Percentiles rank a stretch among this genome's conserved stretches.
phyloP scores from a whole-genome alignment of 2,888 invertebrate species.

The Argyresthia albistria region DNA sequence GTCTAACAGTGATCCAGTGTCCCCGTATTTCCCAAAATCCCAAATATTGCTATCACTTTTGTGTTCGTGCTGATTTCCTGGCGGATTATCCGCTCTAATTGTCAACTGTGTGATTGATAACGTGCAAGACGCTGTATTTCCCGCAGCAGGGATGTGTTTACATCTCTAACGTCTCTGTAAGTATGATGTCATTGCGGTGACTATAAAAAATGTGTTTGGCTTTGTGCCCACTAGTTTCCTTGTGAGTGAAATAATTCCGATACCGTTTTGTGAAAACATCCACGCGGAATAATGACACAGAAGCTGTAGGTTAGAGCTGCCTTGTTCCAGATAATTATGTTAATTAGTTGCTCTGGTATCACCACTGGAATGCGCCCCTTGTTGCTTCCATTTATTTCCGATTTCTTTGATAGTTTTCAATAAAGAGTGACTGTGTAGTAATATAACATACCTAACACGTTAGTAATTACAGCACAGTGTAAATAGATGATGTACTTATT shows the following conservation, averaged over 20 bases:
- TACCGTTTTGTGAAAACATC: constrained; percentile 42
- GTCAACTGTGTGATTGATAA: constrained; percentile 19
- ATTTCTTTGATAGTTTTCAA: background rate
- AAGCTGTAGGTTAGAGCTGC: constrained; percentile 48
- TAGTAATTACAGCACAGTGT: no score
- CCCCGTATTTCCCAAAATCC: constrained; percentile 41
- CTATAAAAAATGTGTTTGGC: constrained; percentile 64
- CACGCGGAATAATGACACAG: constrained; percentile 49
- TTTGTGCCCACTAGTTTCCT: constrained; percentile 69
- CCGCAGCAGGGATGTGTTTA: constrained; percentile 62
- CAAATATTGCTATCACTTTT: constrained; percentile 31
- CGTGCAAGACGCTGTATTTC: constrained; percentile 28
- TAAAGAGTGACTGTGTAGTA: background rate
- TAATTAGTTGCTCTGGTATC: constrained; percentile 23
- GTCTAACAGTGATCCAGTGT: constrained; percentile 58
- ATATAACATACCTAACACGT: no score
- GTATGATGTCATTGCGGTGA: constrained; percentile 68
- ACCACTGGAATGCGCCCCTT: background rate
- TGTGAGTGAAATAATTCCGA: constrained; percentile 45
- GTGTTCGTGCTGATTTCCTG: constrained; percentile 24
- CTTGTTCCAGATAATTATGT: constrained; percentile 39
- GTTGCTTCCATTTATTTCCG: background rate
- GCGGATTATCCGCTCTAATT: constrained; percentile 24
- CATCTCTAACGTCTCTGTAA: constrained; percentile 61
- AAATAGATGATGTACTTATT: no score